A percentile compares a stretch with the other conserved stretches of the same genome.
These are phyloP conservation scores for Philaethria dido DNA, from an alignment of 2,888 invertebrate genomes.

Conservation along the genomic window DNA sequence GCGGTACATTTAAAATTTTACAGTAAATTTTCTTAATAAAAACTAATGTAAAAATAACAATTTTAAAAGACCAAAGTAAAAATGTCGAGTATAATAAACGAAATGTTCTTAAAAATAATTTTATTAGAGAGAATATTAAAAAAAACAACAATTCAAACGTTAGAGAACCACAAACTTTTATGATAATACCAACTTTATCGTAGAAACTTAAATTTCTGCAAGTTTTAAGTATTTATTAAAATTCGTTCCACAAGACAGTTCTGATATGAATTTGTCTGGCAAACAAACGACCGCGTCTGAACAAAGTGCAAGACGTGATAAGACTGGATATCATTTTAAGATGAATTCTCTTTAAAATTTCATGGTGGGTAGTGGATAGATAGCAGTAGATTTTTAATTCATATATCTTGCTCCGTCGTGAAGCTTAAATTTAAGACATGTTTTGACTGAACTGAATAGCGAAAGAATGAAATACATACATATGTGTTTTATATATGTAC, in stretches of 20 bases:
- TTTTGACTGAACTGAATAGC: background rate
- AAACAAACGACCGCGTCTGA: slow-evolving; percentile 27
- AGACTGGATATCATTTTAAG: slow-evolving; percentile 21
- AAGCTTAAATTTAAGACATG: background rate
- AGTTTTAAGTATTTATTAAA: slow-evolving; percentile 27
- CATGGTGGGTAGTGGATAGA: slow-evolving; percentile 3
- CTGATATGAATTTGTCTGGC: slow-evolving; percentile 38
- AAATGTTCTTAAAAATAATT: too few relatives aligned
- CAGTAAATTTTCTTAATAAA: background rate
- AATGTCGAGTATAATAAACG: background rate
- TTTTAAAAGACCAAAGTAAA: background rate
- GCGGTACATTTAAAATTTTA: background rate
- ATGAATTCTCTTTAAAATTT: slow-evolving; percentile 21
- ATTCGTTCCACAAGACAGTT: slow-evolving; percentile 31
- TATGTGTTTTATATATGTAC: background rate
- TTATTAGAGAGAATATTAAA: background rate
- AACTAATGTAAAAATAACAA: background rate
- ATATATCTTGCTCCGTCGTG: background rate
- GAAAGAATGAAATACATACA: background rate
- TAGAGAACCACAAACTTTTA: background rate
- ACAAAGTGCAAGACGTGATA: slow-evolving; percentile 32
- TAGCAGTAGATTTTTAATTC: slow-evolving; percentile 13
- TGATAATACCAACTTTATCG: background rate
- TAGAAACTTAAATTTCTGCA: background rate
- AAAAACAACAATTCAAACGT: background rate